A percentile compares a stretch with the other conserved stretches of the same genome.
Conservation (phyloP, 1,140 invertebrate species). For the Lepidostoma basale region DNA sequence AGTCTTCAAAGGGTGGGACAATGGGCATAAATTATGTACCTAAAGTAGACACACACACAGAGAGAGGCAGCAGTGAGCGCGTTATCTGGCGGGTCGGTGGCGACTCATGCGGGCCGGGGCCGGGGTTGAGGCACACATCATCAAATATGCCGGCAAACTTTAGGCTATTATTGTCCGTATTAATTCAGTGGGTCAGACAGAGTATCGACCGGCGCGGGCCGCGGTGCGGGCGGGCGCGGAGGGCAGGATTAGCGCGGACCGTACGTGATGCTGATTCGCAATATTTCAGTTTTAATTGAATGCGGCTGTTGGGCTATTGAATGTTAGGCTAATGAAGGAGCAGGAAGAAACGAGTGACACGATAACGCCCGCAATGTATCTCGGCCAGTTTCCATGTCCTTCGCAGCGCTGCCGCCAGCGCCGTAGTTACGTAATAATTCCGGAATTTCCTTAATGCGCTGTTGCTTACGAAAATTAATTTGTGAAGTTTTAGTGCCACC, state of each 20-base stretch:
- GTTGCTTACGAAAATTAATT: constrained; percentile 26
- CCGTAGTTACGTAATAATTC: constrained; percentile 12
- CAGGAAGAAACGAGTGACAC: no score
- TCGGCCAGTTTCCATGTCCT: neutral
- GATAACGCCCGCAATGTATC: neutral
- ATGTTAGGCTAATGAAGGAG: no score
- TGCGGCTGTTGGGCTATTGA: no score
- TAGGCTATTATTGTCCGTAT: constrained; percentile 13
- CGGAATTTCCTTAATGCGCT: constrained; percentile 13
- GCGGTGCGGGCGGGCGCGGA: neutral
- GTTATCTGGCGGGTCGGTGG: neutral
- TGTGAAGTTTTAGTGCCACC: constrained; percentile 21
- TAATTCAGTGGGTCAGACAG: constrained; percentile 19
- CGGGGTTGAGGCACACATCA: neutral
- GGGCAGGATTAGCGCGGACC: neutral
- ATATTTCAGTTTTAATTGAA: no score
- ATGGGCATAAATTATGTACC: no score
- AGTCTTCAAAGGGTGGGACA: no score
- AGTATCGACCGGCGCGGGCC: constrained; percentile 1
- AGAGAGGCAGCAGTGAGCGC: no score
- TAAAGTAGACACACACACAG: no score
- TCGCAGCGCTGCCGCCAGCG: no score
- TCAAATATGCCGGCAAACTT: constrained; percentile 14
- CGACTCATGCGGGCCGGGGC: neutral
- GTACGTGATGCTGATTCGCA: no score